Conservation (phyloP, 1,140 invertebrate species). For the Paramacrobiotus metropolitanus region DNA sequence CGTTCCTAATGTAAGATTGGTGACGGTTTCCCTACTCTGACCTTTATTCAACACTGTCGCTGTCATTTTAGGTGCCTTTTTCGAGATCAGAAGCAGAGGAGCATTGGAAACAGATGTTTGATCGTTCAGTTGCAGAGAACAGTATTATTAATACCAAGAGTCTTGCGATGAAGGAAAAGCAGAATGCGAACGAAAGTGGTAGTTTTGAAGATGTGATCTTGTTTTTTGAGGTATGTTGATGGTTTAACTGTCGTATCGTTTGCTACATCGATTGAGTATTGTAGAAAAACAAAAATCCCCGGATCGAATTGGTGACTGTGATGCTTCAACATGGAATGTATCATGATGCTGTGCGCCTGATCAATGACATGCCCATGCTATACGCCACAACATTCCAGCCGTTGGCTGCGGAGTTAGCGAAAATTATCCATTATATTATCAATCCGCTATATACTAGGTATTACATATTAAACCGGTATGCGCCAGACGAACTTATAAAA, state of each 20-base stretch:
- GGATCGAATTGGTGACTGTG: not conserved
- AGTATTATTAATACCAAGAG: not conserved
- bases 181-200: not conserved
- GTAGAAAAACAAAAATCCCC: not conserved
- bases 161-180: not conserved
- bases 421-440: constrained; percentile 54
- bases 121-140: not conserved
- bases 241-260: not conserved
- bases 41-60: not conserved
- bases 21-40: not conserved
- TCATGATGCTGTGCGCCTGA: not conserved
- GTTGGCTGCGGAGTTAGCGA: not conserved
- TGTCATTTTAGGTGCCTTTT: not conserved
- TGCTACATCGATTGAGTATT: not conserved
- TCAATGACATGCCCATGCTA: not conserved
- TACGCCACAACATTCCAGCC: constrained; percentile 1
- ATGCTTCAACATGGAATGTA: not conserved
- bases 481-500: not conserved
- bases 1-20: not conserved
- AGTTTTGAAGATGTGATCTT: not conserved
- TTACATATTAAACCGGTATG: constrained; percentile 11
- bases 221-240: not conserved
- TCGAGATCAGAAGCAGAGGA: not conserved
- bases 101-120: constrained; percentile 1
- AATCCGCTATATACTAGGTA: constrained; percentile 66